Conservation (phyloP, 2,888 invertebrate species). For the Linyphia triangularis region DNA sequence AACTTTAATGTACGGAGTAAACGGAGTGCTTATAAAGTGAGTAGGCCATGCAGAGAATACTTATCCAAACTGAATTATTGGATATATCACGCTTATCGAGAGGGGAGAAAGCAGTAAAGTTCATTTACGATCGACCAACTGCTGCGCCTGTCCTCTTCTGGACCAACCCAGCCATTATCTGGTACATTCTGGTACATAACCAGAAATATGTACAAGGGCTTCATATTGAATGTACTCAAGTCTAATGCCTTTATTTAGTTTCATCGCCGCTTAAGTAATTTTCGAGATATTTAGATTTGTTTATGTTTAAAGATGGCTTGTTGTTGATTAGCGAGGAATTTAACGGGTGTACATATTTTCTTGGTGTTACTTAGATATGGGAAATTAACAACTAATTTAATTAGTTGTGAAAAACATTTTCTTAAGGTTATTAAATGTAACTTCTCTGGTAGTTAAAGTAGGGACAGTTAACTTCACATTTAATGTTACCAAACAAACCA, state of each 20-base stretch:
- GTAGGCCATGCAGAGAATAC: constrained; percentile 39
- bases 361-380: too few relatives aligned
- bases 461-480: too few relatives aligned
- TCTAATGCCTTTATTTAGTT: too few relatives aligned
- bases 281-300: background rate
- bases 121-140: constrained; percentile 51
- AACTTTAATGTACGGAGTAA: constrained; percentile 38
- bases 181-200: background rate
- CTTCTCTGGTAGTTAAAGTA: too few relatives aligned
- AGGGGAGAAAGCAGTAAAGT: constrained; percentile 47
- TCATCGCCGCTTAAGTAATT: background rate
- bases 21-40: constrained; percentile 60
- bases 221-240: background rate
- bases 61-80: constrained; percentile 66
- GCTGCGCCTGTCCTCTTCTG: background rate
- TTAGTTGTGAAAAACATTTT: too few relatives aligned
- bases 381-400: too few relatives aligned
- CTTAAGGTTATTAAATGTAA: too few relatives aligned
- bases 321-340: too few relatives aligned
- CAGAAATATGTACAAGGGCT: background rate
- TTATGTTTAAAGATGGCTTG: background rate
- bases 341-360: too few relatives aligned
- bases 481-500: too few relatives aligned
- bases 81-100: constrained; percentile 54
- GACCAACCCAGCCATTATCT: constrained; percentile 39